These are phyloP conservation scores for Lordiphosa clarofinis DNA, from an alignment of 1,140 invertebrate species.

Conservation along the genomic window DNA sequence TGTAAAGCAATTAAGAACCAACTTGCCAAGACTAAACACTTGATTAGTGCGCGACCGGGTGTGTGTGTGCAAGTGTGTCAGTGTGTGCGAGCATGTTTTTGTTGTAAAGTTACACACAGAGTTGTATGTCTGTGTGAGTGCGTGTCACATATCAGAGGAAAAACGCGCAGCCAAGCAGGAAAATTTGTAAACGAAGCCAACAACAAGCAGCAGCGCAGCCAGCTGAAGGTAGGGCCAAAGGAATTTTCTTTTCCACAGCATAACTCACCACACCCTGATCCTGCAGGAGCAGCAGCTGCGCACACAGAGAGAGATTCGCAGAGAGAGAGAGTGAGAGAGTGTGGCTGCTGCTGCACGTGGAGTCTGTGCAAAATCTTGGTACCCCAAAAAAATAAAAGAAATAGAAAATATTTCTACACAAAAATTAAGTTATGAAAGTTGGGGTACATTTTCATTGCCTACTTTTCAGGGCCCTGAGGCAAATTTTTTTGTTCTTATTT, in stretches of 20 bases:
- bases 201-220: slow-evolving; percentile 28
- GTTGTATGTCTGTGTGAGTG: slow-evolving; percentile 11
- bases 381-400: slow-evolving; percentile 14
- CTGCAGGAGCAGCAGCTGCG: slow-evolving; percentile 66
- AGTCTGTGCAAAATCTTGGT: slow-evolving; percentile 60
- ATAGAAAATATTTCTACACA: slow-evolving; percentile 39
- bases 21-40: slow-evolving; percentile 17
- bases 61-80: slow-evolving; percentile 21
- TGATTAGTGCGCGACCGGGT: slow-evolving; percentile 24
- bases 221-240: slow-evolving; percentile 63
- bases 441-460: slow-evolving; percentile 60
- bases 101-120: too few species aligned
- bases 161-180: slow-evolving; percentile 47
- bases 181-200: slow-evolving; percentile 34
- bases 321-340: background rate
- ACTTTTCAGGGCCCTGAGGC: slow-evolving; percentile 51
- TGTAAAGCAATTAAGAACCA: slow-evolving; percentile 16
- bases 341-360: slow-evolving; percentile 46
- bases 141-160: slow-evolving; percentile 46
- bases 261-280: slow-evolving; percentile 79
- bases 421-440: slow-evolving; percentile 55
- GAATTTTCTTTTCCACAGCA: slow-evolving; percentile 61
- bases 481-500: slow-evolving; percentile 3
- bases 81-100: slow-evolving; percentile 35
- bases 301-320: slow-evolving; percentile 30